phyloP scores from a whole-genome alignment of 1,140 invertebrate genomes.

The Pectinophora gossypiella region DNA sequence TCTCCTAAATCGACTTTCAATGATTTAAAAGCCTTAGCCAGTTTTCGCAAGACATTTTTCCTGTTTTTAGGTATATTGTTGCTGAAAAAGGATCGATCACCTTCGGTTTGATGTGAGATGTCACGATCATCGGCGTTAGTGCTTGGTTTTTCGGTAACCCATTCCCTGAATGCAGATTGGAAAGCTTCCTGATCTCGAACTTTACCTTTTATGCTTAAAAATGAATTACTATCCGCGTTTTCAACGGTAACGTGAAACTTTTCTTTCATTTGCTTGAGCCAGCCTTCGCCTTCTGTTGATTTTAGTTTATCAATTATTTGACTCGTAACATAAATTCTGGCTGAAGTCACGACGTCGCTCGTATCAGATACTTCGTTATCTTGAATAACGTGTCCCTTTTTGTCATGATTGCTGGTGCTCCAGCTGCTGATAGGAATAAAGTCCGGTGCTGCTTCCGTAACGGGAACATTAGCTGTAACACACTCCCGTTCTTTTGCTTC shows the following conservation, averaged over 20 bases:
- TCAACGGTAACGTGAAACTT: slow-evolving; percentile 63
- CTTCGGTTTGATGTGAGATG: slow-evolving; percentile 12
- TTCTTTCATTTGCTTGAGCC: slow-evolving; percentile 46
- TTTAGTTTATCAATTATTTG: slow-evolving; percentile 65
- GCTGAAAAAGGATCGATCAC: slow-evolving; percentile 21
- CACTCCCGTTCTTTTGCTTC: slow-evolving; percentile 13
- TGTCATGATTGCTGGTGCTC: slow-evolving; percentile 53
- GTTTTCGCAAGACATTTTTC: slow-evolving; percentile 39
- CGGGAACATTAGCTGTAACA: slow-evolving; percentile 2
- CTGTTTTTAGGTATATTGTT: slow-evolving; percentile 53
- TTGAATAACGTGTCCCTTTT: slow-evolving; percentile 57
- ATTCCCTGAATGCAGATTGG: slow-evolving; percentile 57
- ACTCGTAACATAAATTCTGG: slow-evolving; percentile 66
- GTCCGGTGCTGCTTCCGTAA: slow-evolving; percentile 34
- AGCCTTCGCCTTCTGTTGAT: slow-evolving; percentile 56
- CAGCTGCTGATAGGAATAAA: slow-evolving; percentile 36
- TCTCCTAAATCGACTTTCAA: slow-evolving; percentile 55
- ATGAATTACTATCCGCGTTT: slow-evolving; percentile 49
- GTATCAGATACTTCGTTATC: slow-evolving; percentile 65
- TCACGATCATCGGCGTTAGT: slow-evolving; percentile 23
- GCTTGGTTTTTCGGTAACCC: slow-evolving; percentile 35
- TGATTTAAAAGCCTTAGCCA: slow-evolving; percentile 48
- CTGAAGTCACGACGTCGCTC: slow-evolving; percentile 51
- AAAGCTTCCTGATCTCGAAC: slow-evolving; percentile 69
- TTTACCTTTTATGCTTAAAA: slow-evolving; percentile 69